Percentiles rank a stretch among this genome's conserved stretches.
These are phyloP conservation scores for Epirrhoe alternata DNA, from an alignment of 2,888 invertebrate genomes.

Conservation along the genomic window DNA sequence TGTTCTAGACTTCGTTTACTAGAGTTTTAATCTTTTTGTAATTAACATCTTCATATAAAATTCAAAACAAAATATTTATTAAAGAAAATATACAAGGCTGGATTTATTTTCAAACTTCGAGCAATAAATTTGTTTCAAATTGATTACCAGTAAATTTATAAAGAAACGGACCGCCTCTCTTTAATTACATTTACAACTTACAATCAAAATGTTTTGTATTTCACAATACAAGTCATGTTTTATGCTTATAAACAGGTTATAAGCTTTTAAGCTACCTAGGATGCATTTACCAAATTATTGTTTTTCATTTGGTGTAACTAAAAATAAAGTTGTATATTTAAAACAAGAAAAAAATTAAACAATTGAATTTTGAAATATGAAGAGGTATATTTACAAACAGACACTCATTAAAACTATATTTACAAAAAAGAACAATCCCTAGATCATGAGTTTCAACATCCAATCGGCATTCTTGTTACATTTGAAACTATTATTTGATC, in stretches of 20 bases:
- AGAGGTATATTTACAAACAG: too few relatives aligned
- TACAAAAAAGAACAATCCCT: background rate
- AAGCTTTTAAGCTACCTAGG: background rate
- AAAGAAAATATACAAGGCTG: constrained; percentile 67
- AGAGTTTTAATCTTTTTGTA: too few relatives aligned
- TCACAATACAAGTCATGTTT: constrained; percentile 5
- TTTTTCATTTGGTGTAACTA: background rate
- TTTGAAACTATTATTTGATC: constrained; percentile 10
- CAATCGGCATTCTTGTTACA: constrained; percentile 12
- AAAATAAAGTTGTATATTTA: too few relatives aligned
- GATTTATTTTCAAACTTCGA: constrained; percentile 59
- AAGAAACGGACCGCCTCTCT: constrained; percentile 69
- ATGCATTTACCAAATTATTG: background rate
- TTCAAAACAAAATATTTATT: constrained; percentile 66
- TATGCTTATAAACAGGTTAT: background rate
- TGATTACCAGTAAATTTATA: constrained; percentile 75
- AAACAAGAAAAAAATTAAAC: too few relatives aligned
- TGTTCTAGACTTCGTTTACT: too few relatives aligned
- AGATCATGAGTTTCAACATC: background rate
- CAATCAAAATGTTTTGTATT: constrained; percentile 21
- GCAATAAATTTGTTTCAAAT: constrained; percentile 75
- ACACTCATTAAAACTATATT: too few relatives aligned
- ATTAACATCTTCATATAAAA: background rate
- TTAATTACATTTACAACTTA: constrained; percentile 71
- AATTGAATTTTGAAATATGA: too few relatives aligned